These are phyloP conservation scores for Myotis davidii DNA, from an alignment of 2,113 vertebrate genomes.

Conservation along the genomic window DNA sequence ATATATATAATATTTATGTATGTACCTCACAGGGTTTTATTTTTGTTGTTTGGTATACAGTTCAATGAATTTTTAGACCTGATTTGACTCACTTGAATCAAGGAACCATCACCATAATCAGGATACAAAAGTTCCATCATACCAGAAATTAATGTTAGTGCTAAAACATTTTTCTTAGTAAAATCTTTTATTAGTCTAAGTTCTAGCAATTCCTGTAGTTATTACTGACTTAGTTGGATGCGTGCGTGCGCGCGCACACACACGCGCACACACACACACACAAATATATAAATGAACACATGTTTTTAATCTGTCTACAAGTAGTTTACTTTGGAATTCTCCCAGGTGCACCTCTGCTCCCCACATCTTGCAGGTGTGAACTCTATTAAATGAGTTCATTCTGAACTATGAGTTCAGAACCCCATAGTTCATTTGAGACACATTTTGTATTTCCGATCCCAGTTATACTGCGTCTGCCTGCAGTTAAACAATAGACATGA, in stretches of 20 bases:
- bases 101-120: not conserved
- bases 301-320: not conserved
- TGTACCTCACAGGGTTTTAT: not conserved
- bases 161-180: not conserved
- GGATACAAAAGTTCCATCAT: not conserved
- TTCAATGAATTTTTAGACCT: not conserved
- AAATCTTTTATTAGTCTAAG: not conserved
- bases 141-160: not conserved
- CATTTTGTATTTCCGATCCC: not conserved
- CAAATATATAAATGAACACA: not conserved
- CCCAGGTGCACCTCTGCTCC: not conserved
- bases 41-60: not conserved
- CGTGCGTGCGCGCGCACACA: not conserved
- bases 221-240: not conserved
- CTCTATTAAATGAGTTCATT: not conserved
- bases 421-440: not conserved
- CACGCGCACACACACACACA: not conserved
- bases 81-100: not conserved
- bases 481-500: not conserved
- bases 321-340: not conserved
- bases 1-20: not conserved
- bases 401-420: too few relatives aligned
- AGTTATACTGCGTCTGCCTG: not conserved
- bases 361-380: not conserved
- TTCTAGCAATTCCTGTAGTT: not conserved